Conservation (phyloP, 2,797 vertebrate genomes). For the Artibeus jamaicensis region DNA sequence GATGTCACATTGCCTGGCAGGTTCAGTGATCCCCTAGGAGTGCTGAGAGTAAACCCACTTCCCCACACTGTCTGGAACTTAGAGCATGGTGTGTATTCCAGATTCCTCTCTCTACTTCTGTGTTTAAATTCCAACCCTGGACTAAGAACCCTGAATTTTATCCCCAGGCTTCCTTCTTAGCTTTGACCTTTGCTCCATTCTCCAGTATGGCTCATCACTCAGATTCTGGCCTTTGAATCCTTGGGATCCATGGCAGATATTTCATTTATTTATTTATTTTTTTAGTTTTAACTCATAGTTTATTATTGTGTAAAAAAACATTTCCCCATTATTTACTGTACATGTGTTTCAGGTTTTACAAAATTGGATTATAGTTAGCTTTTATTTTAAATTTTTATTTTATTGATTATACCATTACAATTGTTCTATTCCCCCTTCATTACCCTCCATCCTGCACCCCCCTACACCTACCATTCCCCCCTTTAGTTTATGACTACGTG, state of each 20-base stretch:
- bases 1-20: not conserved
- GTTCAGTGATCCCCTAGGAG: not conserved
- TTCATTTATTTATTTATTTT: too few species aligned
- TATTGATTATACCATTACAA: too few species aligned
- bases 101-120: not conserved
- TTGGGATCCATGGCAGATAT: not conserved
- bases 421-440: too few species aligned
- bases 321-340: too few species aligned
- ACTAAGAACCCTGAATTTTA: not conserved
- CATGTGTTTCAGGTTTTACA: too few species aligned
- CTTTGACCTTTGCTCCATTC: not conserved
- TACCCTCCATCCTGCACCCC: too few species aligned
- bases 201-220: not conserved
- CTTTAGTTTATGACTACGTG: too few species aligned
- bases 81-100: not conserved
- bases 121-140: not conserved
- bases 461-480: too few species aligned
- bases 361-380: too few species aligned
- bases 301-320: too few species aligned
- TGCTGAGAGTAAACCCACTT: not conserved
- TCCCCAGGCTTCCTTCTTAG: not conserved
- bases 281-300: too few species aligned
- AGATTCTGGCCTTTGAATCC: not conserved
- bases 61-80: not conserved
- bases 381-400: too few species aligned